Evolutionary conservation across 1,140 invertebrate genomes (phyloP), one percentile per base, ranked within the genome.

Genomic region (Bombus superbus): DNA sequence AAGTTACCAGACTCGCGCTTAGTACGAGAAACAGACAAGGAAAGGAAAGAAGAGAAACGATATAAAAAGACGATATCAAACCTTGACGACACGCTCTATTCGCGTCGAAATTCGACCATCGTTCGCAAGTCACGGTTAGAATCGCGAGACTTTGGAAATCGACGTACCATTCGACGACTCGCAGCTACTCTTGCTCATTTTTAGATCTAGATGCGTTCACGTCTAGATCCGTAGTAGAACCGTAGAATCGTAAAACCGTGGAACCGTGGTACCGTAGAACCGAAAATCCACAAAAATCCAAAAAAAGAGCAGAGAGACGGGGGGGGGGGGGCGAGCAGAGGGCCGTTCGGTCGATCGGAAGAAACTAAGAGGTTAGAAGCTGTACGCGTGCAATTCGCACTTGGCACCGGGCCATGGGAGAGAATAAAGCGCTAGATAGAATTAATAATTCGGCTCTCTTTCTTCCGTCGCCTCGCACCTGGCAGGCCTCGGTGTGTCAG

Each of bases 391-490:
- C 80, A 85, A 91, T 91, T 86, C 85, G 89, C 84, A 88, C 71
- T 91, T 91, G 90, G 89, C 89, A 38, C 28, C 13, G 6, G 35
- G 87, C 90, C 90, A 90, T n/a, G 44, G 25, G 40, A 72, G 44
- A 82, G 66, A 90, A 90, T 90, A 89, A 90, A 89, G 77, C 38
- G 81, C 73, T 90, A 81, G 88, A 22, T 68, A 47, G 71, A 90
- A 90, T 89, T 90, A 90, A 89, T 90, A 89, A 89, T 90, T 77
- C 64, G 72, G 32, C 71, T 82, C 38, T 69, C 69, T 86, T 83
- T 87, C 79, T 87, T 82, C 77, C 69, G 72, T 69, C 40, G 76
- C 28, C 32, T 79, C 53, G 59, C 86, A 90, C 75, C 88, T 89
- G 88, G 88, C 88, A 68, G 82, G 47, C 66, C 59, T 9, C 53